phyloP scores from a whole-genome alignment of 1,140 invertebrate species.

The Acyrthosiphon pisum region DNA sequence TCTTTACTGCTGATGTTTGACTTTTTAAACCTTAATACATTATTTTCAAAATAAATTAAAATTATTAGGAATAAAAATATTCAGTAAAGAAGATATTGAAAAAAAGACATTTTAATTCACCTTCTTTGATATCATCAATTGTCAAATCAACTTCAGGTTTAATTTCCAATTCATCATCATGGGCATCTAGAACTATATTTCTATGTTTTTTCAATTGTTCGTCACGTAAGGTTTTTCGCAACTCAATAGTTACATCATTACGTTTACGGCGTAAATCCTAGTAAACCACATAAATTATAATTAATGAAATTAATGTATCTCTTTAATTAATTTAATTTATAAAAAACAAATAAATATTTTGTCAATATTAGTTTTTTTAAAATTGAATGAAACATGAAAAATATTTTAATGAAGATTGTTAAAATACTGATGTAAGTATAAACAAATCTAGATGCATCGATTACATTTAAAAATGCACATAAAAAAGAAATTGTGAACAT shows the following conservation, averaged over 20 bases:
- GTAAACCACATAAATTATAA: background rate
- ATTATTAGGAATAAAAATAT: background rate
- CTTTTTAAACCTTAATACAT: background rate
- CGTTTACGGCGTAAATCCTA: slow-evolving; percentile 83
- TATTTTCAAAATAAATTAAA: too few relatives aligned
- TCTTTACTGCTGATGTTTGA: background rate
- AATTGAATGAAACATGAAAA: too few relatives aligned
- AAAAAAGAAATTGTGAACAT: too few relatives aligned
- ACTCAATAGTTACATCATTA: slow-evolving; percentile 84
- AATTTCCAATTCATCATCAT: slow-evolving; percentile 64
- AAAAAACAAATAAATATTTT: background rate
- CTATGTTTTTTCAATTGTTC: slow-evolving; percentile 94
- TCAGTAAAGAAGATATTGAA: background rate
- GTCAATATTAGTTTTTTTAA: too few relatives aligned
- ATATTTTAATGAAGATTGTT: too few relatives aligned
- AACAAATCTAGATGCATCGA: too few relatives aligned
- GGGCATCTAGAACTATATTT: slow-evolving; percentile 74
- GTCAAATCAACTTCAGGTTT: slow-evolving; percentile 64
- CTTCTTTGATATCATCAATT: slow-evolving; percentile 62
- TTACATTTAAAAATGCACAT: too few relatives aligned
- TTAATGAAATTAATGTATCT: background rate
- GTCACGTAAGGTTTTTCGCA: slow-evolving; percentile 93
- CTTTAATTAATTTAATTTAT: background rate
- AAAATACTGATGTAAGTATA: too few relatives aligned
- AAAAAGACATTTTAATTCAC: slow-evolving; percentile 38